A percentile compares a stretch with the other conserved stretches of the same genome.
phyloP scores from a whole-genome alignment of 2,888 invertebrate species.

The Diaphora mendica region DNA sequence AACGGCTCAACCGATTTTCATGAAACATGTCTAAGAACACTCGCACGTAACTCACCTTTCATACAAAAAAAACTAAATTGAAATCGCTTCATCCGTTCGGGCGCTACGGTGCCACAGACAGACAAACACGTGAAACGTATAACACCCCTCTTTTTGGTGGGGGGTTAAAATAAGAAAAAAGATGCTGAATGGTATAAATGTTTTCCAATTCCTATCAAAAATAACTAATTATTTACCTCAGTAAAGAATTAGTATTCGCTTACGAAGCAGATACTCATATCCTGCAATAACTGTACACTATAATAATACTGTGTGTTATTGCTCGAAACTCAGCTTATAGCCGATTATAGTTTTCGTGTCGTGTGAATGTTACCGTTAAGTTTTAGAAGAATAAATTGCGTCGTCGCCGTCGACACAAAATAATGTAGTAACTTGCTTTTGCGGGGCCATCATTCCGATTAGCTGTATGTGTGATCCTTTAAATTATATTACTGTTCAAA shows the following conservation, averaged over 20 bases:
- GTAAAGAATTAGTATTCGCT: too few species aligned
- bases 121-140: too few species aligned
- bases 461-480: constrained; percentile 62
- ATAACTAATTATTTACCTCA: neutral
- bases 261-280: constrained; percentile 12
- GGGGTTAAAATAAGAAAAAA: neutral
- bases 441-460: constrained; percentile 74
- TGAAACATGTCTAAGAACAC: too few species aligned
- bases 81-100: too few species aligned
- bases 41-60: too few species aligned
- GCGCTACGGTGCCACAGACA: too few species aligned
- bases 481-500: constrained; percentile 12
- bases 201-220: neutral
- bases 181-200: neutral
- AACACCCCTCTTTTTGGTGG: too few species aligned
- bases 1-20: too few species aligned
- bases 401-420: constrained; percentile 60
- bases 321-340: constrained; percentile 49
- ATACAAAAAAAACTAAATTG: too few species aligned
- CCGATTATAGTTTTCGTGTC: constrained; percentile 59
- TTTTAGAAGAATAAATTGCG: constrained; percentile 66
- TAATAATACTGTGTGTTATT: constrained; percentile 33
- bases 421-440: constrained; percentile 49
- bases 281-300: neutral
- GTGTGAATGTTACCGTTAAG: constrained; percentile 66